Evolutionary conservation across 2,113 vertebrate species (phyloP).

Genomic region (Eurystomus gularis): DNA sequence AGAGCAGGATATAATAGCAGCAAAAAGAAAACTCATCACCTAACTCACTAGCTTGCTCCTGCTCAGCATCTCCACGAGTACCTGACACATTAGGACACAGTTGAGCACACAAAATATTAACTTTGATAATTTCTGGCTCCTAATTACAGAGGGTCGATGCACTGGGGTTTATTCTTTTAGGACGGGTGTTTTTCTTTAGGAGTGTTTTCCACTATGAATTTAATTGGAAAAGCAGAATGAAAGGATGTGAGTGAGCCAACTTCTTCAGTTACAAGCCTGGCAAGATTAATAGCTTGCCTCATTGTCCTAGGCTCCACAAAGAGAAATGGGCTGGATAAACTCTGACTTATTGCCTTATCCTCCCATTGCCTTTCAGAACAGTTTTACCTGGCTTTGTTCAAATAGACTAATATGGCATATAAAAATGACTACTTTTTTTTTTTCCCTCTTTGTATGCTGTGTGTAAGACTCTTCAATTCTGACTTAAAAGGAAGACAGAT

Average conservation of each 20-base stretch:
- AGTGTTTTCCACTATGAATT: neutral
- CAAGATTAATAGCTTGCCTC: slow-evolving; percentile 26
- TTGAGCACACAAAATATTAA: neutral
- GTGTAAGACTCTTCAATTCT: neutral
- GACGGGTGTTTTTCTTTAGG: neutral
- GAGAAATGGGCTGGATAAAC: slow-evolving; percentile 40
- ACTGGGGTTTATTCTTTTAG: neutral
- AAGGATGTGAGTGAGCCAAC: neutral
- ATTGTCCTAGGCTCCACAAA: slow-evolving; percentile 37
- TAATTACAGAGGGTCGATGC: fast-evolving
- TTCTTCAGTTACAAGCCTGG: neutral
- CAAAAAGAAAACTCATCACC: neutral
- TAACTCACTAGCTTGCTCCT: neutral
- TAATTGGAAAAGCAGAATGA: neutral
- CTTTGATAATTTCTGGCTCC: neutral
- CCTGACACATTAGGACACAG: fast-evolving
- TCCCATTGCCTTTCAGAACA: slow-evolving; percentile 43
- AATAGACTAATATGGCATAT: neutral
- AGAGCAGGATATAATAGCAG: neutral
- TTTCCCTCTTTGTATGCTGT: neutral
- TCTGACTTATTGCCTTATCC: slow-evolving; percentile 41
- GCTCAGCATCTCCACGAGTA: neutral
- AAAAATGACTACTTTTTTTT: neutral
- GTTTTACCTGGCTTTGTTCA: slow-evolving; percentile 23
- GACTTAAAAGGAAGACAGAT: neutral